These are phyloP conservation scores for Drosophila varians DNA, from an alignment of 1,140 invertebrate species.

Conservation along the genomic window DNA sequence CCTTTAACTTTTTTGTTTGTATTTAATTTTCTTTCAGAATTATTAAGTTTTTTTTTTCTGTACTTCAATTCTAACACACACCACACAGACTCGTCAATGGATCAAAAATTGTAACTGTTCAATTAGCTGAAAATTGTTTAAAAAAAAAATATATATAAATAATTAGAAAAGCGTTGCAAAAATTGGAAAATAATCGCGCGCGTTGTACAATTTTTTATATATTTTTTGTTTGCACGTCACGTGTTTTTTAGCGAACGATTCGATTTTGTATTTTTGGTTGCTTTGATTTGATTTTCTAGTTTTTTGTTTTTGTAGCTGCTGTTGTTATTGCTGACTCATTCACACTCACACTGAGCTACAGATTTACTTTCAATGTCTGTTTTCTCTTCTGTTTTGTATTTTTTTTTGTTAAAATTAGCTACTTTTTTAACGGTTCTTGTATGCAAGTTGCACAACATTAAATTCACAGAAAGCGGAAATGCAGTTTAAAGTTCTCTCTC, in stretches of 20 bases:
- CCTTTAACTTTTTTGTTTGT: constrained; percentile 4
- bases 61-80: constrained; percentile 19
- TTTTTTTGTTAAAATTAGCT: no score
- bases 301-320: neutral
- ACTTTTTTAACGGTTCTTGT: neutral
- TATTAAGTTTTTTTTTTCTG: constrained; percentile 1
- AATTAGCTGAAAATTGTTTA: constrained; percentile 38
- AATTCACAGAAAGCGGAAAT: constrained; percentile 6
- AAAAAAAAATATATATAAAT: constrained; percentile 17
- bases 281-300: neutral
- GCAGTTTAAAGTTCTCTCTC: constrained; percentile 6
- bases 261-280: neutral
- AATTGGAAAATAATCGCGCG: no score
- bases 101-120: constrained; percentile 42
- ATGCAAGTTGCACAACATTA: constrained; percentile 4
- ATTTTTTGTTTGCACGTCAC: constrained; percentile 20
- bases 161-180: neutral
- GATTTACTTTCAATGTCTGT: constrained; percentile 7
- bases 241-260: constrained; percentile 23
- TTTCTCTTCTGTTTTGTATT: constrained; percentile 8
- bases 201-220: no score
- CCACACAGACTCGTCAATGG: constrained; percentile 49
- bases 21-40: neutral
- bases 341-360: constrained; percentile 10
- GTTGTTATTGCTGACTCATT: constrained; percentile 14